Evolutionary conservation across 2,113 vertebrate genomes (phyloP).

Genomic region (Athene noctua): DNA sequence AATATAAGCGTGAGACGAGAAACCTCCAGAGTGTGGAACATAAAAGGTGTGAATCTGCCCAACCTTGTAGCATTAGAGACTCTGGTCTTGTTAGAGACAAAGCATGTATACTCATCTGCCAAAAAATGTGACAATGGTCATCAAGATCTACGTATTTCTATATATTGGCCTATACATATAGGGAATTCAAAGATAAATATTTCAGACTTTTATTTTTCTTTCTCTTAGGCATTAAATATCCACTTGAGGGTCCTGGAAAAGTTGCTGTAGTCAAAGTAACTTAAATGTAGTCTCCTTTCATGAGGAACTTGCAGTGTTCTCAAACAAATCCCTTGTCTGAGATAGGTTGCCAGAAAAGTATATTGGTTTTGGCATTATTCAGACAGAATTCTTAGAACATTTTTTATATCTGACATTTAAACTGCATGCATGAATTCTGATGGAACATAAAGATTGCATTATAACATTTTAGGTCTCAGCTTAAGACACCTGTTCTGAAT

Average conservation of each 20-base stretch:
- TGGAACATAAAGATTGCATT: background rate
- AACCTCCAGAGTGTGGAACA: background rate
- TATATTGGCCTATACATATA: background rate
- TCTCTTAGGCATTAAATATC: background rate
- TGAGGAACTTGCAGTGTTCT: background rate
- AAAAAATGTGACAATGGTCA: background rate
- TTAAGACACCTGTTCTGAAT: background rate
- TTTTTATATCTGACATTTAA: background rate
- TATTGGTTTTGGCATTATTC: background rate
- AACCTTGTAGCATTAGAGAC: background rate
- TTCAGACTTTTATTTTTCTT: background rate
- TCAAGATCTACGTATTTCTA: background rate
- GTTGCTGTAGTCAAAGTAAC: background rate
- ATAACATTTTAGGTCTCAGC: background rate
- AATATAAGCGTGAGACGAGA: background rate
- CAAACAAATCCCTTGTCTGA: background rate
- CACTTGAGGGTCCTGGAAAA: background rate
- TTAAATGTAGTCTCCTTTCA: background rate
- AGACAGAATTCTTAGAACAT: background rate
- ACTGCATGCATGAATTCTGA: background rate
- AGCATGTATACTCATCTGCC: background rate
- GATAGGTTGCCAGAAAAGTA: background rate
- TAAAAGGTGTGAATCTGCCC: background rate
- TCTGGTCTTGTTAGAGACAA: background rate
- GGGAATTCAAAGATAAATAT: background rate